Evolutionary conservation across 2,797 vertebrate species (phyloP).

Genomic region (Arctocebus calabarensis): DNA sequence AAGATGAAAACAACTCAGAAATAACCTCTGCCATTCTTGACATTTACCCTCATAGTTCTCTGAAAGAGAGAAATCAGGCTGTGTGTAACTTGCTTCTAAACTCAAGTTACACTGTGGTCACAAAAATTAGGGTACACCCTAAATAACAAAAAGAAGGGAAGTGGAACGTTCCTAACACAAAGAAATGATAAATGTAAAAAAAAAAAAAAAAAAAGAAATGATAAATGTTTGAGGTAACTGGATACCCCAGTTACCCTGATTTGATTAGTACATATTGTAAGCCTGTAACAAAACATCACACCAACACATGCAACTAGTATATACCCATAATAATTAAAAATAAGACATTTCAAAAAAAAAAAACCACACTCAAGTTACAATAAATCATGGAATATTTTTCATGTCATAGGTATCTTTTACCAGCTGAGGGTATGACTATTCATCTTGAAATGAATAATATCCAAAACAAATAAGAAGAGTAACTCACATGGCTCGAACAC

Average conservation of each 20-base stretch:
- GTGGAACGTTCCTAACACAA: not conserved
- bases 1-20: conserved; percentile 12
- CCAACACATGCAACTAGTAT: not conserved
- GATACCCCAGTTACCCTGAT: not conserved
- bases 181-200: not conserved
- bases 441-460: conserved; percentile 4
- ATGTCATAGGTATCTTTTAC: not conserved
- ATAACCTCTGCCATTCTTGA: not conserved
- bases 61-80: not conserved
- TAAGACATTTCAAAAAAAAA: not conserved
- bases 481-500: not conserved
- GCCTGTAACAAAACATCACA: not conserved
- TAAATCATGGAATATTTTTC: not conserved
- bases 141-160: not conserved
- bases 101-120: not conserved
- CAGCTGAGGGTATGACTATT: not conserved
- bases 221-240: not conserved
- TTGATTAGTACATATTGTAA: not conserved
- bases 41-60: not conserved
- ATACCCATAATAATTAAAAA: not conserved
- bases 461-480: not conserved
- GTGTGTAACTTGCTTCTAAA: conserved; percentile 10
- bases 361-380: not conserved
- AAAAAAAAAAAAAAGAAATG: too few relatives aligned
- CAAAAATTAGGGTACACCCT: not conserved